These are phyloP conservation scores for Amiota mariae DNA, from an alignment of 2,888 invertebrate species.

Conservation along the genomic window DNA sequence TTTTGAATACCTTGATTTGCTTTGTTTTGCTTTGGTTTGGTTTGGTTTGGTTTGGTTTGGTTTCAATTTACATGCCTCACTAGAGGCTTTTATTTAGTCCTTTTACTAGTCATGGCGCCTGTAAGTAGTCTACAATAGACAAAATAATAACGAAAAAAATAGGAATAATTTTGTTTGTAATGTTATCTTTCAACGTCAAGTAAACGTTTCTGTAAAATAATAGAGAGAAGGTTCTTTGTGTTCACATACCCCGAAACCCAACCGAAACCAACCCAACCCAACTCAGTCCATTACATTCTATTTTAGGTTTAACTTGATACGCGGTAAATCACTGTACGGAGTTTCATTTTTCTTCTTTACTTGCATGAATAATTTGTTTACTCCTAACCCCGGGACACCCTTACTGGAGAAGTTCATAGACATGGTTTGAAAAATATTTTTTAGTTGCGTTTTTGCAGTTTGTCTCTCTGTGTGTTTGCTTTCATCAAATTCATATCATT, in stretches of 20 bases:
- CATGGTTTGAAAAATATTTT: background rate
- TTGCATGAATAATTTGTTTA: constrained; percentile 61
- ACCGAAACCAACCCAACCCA: background rate
- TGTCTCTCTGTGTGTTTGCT: constrained; percentile 44
- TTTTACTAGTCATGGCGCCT: background rate
- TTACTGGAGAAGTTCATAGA: too few relatives aligned
- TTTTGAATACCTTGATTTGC: constrained; percentile 2
- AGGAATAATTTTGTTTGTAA: constrained; percentile 1
- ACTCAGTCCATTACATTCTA: background rate
- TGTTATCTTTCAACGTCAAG: constrained; percentile 4
- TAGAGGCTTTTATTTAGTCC: background rate
- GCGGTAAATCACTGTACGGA: constrained; percentile 18
- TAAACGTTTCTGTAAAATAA: background rate
- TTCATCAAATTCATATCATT: constrained; percentile 66
- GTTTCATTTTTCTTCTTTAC: constrained; percentile 49
- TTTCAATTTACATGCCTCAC: background rate
- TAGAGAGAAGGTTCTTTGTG: background rate
- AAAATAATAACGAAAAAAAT: background rate
- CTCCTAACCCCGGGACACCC: background rate
- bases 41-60: background rate
- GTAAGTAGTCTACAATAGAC: background rate
- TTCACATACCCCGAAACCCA: background rate
- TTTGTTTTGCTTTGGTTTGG: background rate
- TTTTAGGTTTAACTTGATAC: background rate
- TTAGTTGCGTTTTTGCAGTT: background rate